Evolutionary conservation across 2,113 vertebrate genomes (phyloP), one percentile per base, ranked within the genome.

Genomic region (Lepidothrix coronata): DNA sequence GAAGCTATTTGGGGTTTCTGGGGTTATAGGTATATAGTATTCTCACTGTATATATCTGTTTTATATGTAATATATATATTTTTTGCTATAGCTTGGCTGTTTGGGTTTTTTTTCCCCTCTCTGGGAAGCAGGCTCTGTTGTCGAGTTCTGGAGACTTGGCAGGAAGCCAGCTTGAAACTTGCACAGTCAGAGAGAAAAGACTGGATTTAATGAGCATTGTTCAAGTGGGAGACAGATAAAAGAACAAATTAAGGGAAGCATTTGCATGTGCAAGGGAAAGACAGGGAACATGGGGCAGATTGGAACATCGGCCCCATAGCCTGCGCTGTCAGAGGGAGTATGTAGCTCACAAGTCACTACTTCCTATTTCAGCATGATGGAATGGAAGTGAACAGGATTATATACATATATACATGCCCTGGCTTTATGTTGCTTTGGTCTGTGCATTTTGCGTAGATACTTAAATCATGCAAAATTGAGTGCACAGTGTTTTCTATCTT

Each of bases 191-290:
- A 78, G 49, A 80, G 65, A 77, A 86, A 76, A 80, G 54, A 71
- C 57, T 85, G 49, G 15, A 58, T 95, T 93, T 92, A 94, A 85
- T 92, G 41, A 93, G 23, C 59, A 44, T 77, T n/a, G 28, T 61
- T 91, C 70, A 88, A 31, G 27, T 44, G 37, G 35, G 23, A 89
- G 74, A 88, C 88, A 92, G 59, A 83, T 59, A 73, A 89, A 93
- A 95, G 86, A 96, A 6, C 59, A 84, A 92, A 93, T 94, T 83
- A 93, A 84, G 55, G 2, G 1, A 41, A 57, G 23, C 23, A 51
- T 68, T 87, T 95, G 21, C 85, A 20, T 35, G 18, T 62, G 14
- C 43, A 66, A 30, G 16, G 27, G 6, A n/a, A 43, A 57, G 54
- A 27, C 1, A 2, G 27, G 41, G 27, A 93, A 46, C 19, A 22